These are phyloP conservation scores for Carterocephalus palaemon DNA, from an alignment of 2,888 invertebrate genomes.

Conservation along the genomic window DNA sequence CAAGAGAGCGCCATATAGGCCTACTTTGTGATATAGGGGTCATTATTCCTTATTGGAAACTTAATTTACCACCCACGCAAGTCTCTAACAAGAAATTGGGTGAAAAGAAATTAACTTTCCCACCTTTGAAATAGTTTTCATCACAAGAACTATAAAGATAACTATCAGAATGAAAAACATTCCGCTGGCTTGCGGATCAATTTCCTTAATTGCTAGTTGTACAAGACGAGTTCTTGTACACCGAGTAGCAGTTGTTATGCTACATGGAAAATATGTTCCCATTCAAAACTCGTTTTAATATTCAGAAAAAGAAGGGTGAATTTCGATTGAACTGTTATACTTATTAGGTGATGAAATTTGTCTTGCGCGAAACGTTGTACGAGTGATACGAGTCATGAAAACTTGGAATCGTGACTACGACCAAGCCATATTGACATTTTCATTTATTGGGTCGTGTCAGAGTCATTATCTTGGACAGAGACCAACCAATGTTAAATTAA, in stretches of 20 bases:
- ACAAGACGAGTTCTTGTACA: conserved; percentile 10
- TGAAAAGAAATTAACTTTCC: neutral
- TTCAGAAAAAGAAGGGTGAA: no score
- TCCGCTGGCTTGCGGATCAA: conserved; percentile 19
- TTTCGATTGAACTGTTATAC: neutral
- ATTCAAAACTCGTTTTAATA: no score
- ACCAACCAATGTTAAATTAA: neutral
- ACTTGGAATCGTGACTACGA: conserved; percentile 15
- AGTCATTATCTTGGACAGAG: conserved; percentile 9
- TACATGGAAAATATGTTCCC: no score
- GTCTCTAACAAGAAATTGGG: conserved; percentile 10
- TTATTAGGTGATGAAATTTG: neutral
- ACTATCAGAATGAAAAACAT: conserved; percentile 6
- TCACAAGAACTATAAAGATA: neutral
- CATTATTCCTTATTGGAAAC: no score
- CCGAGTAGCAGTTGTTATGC: neutral
- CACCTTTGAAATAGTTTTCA: neutral
- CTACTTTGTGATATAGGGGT: no score
- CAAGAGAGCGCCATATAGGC: no score
- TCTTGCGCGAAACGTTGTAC: neutral
- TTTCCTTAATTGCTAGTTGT: conserved; percentile 30
- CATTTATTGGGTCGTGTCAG: conserved; percentile 20
- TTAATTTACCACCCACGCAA: no score
- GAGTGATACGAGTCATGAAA: conserved; percentile 18
- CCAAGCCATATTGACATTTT: conserved; percentile 20